Base-by-base conservation (phyloP, 2,888 invertebrate genomes). In the Ennomos quercinarius region DNA sequence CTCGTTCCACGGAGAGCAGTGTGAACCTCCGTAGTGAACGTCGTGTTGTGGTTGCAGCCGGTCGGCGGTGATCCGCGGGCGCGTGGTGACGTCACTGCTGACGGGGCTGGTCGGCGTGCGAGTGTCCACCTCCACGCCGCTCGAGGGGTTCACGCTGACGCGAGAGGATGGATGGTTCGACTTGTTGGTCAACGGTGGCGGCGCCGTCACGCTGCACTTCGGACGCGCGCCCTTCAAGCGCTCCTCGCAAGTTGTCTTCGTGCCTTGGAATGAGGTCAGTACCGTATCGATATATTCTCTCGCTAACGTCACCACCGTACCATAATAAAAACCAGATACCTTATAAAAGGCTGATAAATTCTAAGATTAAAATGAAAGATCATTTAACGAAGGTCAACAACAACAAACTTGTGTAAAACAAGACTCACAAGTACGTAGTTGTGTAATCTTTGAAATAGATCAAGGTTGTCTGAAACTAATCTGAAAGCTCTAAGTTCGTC, bases 171-270 rank as follows among this genome's bases (percentile, higher is more conserved):
- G 98, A 49, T 98, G 97, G 97, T 99, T 99, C 92, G 99, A 99
- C 91, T 94, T 99, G 50, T 94, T 99, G 80, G 99, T 99, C 11
- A 99, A 99, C 87, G 99, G 99, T n/a, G 99, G 99, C 0, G 99
- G 99, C 0, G 98, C 98, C 0, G 98, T 99, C 2, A 98, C 97
- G 0, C 91, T 99, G 50, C 97, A 98, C 83, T 99, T 99, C 81
- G 98, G 99, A 58, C 94, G 98, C 61, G 96, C 97, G 42, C 98
- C 98, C 1, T 98, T 98, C 89, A 95, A 97, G 66, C 96, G 98
- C 1, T 97, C 97, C 72, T 96, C 95, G 44, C 95, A 97, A 78
- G 98, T 98, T 61, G 96, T 98, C 13, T 97, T 96, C 83, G 98
- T 99, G 34, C 99, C 99, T 9, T 99, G 99, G 98, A 99, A 99